A percentile compares a stretch with the other conserved stretches of the same genome.
Conservation (phyloP, 2,888 invertebrate species). For the Pammene fasciana region DNA sequence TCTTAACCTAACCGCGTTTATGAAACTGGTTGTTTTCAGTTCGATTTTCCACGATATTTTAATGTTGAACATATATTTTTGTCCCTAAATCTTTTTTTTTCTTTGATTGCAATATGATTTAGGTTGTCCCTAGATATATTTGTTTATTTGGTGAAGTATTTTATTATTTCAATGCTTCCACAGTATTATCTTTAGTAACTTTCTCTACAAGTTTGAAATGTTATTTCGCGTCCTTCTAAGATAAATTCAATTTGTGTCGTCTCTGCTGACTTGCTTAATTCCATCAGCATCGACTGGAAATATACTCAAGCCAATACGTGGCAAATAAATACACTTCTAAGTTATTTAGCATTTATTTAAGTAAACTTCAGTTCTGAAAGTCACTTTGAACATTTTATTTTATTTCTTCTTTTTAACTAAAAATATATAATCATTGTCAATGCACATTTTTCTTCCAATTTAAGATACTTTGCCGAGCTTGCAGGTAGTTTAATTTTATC, state of each 20-base stretch:
- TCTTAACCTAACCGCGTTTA: background rate
- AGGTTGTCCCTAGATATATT: background rate
- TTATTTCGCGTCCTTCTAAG: background rate
- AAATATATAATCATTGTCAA: no score
- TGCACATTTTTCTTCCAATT: background rate
- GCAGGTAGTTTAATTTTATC: background rate
- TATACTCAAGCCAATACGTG: background rate
- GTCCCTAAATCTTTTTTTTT: no score
- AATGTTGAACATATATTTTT: no score
- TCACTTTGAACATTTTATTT: no score
- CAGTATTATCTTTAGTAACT: background rate
- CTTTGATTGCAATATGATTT: no score
- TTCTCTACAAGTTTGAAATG: conserved; percentile 5
- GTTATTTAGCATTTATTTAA: no score
- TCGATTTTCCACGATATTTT: background rate
- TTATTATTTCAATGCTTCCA: background rate
- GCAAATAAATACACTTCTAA: no score
- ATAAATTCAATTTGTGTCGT: conserved; percentile 1
- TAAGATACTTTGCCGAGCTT: background rate
- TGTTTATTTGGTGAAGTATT: background rate
- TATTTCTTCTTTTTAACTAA: no score
- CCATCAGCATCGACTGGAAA: background rate
- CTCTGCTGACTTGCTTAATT: background rate
- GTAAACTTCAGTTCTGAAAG: no score
- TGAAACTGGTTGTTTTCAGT: background rate